These are phyloP conservation scores for Drosophila demipolita DNA, from an alignment of 2,888 invertebrate species.

Conservation along the genomic window DNA sequence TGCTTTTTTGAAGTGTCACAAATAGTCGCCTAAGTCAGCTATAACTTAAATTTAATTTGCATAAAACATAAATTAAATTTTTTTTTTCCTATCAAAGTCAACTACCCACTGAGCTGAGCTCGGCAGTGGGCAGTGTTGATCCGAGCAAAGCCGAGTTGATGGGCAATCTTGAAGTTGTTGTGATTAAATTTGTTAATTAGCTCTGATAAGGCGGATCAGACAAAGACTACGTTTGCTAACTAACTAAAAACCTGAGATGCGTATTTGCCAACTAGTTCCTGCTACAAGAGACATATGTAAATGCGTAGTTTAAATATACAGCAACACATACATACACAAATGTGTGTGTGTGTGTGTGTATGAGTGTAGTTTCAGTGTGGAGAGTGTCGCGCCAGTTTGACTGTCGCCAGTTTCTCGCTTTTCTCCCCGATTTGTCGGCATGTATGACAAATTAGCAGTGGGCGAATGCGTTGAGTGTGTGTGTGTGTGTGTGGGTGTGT, in stretches of 20 bases:
- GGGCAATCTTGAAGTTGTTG: slow-evolving; percentile 49
- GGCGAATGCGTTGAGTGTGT: background rate
- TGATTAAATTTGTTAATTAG: slow-evolving; percentile 71
- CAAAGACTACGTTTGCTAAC: background rate
- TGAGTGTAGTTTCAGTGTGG: slow-evolving; percentile 51
- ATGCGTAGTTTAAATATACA: slow-evolving; percentile 15
- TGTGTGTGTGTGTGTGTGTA: background rate
- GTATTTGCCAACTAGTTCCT: slow-evolving; percentile 26
- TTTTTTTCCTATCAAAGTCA: slow-evolving; percentile 66
- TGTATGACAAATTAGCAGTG: slow-evolving; percentile 57
- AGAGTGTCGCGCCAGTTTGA: slow-evolving; percentile 70
- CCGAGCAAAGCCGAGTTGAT: slow-evolving; percentile 22
- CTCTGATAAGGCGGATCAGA: slow-evolving; percentile 59
- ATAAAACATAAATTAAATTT: slow-evolving; percentile 66
- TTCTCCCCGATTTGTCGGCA: slow-evolving; percentile 30
- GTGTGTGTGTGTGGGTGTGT: slow-evolving; percentile 5
- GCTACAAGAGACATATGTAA: slow-evolving; percentile 18
- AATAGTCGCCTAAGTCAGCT: slow-evolving; percentile 30
- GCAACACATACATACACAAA: background rate
- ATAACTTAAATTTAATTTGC: slow-evolving; percentile 75
- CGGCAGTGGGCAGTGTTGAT: background rate
- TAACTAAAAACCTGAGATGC: background rate
- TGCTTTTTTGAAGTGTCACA: slow-evolving; percentile 14
- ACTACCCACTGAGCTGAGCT: slow-evolving; percentile 42
- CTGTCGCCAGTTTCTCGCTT: slow-evolving; percentile 61